Conservation (phyloP, 2,888 invertebrate species). For the Meghimatium bilineatum region DNA sequence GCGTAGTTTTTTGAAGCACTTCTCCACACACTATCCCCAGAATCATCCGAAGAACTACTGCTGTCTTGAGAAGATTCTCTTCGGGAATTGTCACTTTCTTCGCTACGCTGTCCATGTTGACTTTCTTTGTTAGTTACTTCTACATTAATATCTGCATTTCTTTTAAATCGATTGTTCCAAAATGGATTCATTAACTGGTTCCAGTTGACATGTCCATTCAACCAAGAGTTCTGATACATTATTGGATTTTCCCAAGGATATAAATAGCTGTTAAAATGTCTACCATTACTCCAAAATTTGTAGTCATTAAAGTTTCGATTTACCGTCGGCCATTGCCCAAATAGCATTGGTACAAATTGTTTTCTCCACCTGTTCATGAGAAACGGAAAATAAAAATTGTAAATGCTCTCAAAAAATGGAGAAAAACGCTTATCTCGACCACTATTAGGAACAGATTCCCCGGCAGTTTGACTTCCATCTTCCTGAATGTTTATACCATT, state of each 20-base stretch:
- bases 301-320: not conserved
- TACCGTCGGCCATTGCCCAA: not conserved
- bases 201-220: not conserved
- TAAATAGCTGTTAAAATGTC: not conserved
- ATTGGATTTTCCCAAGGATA: not conserved
- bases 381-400: not conserved
- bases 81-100: not conserved
- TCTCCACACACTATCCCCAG: slow-evolving; percentile 31
- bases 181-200: not conserved
- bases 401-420: not conserved
- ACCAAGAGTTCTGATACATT: not conserved
- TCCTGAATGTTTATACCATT: not conserved
- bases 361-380: not conserved
- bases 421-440: slow-evolving; percentile 24
- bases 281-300: not conserved
- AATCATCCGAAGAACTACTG: not conserved
- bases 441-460: not conserved
- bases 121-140: not conserved
- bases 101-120: not conserved
- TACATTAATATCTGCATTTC: not conserved
- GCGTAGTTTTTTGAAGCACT: slow-evolving; percentile 7
- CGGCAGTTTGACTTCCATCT: not conserved
- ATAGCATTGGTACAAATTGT: not conserved
- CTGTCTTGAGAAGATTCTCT: slow-evolving; percentile 5
- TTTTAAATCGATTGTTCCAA: not conserved